Evolutionary conservation across 2,888 invertebrate species (phyloP), one percentile per base, ranked within the genome.

Genomic region (Ceriagrion tenellum): DNA sequence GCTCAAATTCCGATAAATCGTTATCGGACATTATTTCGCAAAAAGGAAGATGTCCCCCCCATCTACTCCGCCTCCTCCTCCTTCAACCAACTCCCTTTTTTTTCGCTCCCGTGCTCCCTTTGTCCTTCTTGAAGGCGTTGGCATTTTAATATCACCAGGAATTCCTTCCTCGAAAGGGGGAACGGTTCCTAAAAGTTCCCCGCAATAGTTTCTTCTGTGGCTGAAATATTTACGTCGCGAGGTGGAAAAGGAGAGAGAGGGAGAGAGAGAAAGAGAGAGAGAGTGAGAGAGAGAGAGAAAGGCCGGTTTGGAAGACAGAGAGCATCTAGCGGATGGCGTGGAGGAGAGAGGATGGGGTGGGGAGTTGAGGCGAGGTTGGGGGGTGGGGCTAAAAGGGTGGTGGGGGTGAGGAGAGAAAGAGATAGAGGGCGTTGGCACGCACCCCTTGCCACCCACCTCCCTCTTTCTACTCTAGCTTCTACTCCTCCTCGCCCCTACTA

Each of bases 281-380:
- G 89, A n/a, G n/a, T n/a, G n/a, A n/a, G 89, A 55, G 89, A 55
- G 47, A 89, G n/a, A 35, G 89, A 55, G 89, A n/a, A 18, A 30
- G n/a, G 47, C 16, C 20, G 12, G 30, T 20, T 30, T 81, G 74
- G 74, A 81, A 81, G 81, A 81, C 35, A 13, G 35, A 6, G 59
- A 59, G 59, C 18, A 20, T 59, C 59, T 59, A 59, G 59, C 2
- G 16, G 20, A 59, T 20, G 59, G 59, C 2, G 59, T 59, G 10
- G 20, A 69, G 10, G 88, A 35, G 47, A 23, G 23, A 47, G 26
- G 10, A 47, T 12, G 88, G 47, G 47, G 8, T 2, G 16, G 3
- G 59, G 20, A 12, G 59, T 10, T 0, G 20, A n/a, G n/a, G n/a
- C n/a, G 23, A 47, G 26, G 10, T 47, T 12, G 88, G 47, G 47